A percentile compares a stretch with the other conserved stretches of the same genome.
phyloP scores from a whole-genome alignment of 2,797 vertebrate genomes.

The Eupleurogrammus muticus region DNA sequence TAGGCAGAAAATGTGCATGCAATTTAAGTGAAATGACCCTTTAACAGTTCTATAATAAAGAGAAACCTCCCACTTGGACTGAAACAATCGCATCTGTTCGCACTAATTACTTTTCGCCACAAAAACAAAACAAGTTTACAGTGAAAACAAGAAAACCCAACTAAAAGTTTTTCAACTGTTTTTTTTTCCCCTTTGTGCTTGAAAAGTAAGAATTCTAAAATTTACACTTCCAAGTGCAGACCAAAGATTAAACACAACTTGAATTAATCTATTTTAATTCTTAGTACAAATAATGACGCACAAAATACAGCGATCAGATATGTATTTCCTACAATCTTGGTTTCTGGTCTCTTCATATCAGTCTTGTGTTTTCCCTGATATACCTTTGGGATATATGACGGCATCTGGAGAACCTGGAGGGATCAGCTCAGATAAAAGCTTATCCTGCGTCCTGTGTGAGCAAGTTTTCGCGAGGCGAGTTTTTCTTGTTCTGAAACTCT shows the following conservation, averaged over 20 bases:
- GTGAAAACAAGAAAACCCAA: neutral
- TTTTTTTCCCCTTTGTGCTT: neutral
- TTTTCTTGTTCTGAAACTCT: slow-evolving; percentile 4
- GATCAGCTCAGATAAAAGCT: neutral
- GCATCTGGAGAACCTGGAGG: slow-evolving; percentile 1
- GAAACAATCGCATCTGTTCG: neutral
- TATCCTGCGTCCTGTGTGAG: neutral
- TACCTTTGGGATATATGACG: neutral
- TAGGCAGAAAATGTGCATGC: neutral
- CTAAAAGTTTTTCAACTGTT: neutral
- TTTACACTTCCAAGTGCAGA: slow-evolving; percentile 33
- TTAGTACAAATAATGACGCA: too few species aligned
- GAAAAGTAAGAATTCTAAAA: slow-evolving; percentile 7
- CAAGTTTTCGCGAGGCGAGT: neutral
- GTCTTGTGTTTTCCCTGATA: neutral
- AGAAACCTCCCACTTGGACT: neutral
- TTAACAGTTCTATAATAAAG: neutral
- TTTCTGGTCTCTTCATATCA: neutral
- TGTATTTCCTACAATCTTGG: neutral
- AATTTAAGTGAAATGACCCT: neutral
- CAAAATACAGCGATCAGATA: neutral
- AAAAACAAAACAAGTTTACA: neutral
- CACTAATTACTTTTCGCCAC: neutral
- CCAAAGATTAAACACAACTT: slow-evolving; percentile 40
- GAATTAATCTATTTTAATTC: too few species aligned